Evolutionary conservation across 1,140 invertebrate species (phyloP).

Genomic region (Drosophila mojavensis): DNA sequence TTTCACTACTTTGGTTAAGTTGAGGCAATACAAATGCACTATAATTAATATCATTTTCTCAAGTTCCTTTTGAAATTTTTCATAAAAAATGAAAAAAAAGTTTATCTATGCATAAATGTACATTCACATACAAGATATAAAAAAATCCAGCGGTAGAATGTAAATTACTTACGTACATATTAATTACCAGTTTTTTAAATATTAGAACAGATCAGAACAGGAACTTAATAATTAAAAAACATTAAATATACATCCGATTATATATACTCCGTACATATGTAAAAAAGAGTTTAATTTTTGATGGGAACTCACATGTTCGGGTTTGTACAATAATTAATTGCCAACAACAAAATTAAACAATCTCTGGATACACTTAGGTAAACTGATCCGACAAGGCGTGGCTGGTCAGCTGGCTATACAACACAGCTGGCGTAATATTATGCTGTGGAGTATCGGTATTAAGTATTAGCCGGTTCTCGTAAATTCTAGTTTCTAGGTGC

Average conservation of each 20-base stretch:
- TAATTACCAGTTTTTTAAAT: too few relatives aligned
- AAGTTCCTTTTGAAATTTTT: too few relatives aligned
- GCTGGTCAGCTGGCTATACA: constrained; percentile 16
- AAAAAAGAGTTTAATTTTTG: not conserved
- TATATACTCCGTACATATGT: too few relatives aligned
- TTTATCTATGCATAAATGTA: too few relatives aligned
- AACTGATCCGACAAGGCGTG: constrained; percentile 14
- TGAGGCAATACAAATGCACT: not conserved
- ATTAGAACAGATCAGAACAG: too few relatives aligned
- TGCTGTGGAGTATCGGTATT: constrained; percentile 25
- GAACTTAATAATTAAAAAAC: too few relatives aligned
- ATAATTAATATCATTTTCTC: too few relatives aligned
- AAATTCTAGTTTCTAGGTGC: constrained; percentile 43
- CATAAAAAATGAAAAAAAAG: too few relatives aligned
- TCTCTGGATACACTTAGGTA: not conserved
- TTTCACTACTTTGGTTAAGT: not conserved
- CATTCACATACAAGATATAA: too few relatives aligned
- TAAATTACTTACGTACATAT: too few relatives aligned
- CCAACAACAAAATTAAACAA: not conserved
- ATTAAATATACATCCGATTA: too few relatives aligned
- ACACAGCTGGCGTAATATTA: constrained; percentile 32
- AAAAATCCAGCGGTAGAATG: too few relatives aligned
- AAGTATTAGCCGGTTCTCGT: constrained; percentile 27
- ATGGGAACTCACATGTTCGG: not conserved
- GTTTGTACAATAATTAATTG: constrained; percentile 19